Percentiles rank a stretch among this genome's conserved stretches.
Evolutionary conservation across 2,888 invertebrate genomes (phyloP).

Genomic region (Cabera pusaria): DNA sequence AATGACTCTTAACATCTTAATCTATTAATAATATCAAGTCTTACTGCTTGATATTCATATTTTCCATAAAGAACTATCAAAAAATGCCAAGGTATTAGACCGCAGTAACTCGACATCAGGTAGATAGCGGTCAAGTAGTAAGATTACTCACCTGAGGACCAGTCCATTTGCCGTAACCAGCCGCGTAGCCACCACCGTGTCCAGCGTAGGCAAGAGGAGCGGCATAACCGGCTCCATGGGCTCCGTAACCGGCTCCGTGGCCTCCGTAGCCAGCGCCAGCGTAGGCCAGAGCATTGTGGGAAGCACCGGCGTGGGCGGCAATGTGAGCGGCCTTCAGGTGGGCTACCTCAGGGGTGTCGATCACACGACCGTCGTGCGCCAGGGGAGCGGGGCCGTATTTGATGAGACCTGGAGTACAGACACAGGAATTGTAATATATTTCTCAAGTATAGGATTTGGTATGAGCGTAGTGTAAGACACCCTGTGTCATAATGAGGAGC

Average conservation of each 20-base stretch:
- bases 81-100: too few species aligned
- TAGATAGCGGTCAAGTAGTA: too few species aligned
- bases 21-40: too few species aligned
- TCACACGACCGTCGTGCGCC: slow-evolving; percentile 75
- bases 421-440: too few species aligned
- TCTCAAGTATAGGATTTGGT: too few species aligned
- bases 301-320: slow-evolving; percentile 72
- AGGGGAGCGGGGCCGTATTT: slow-evolving; percentile 80
- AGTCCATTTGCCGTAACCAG: slow-evolving; percentile 75
- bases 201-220: slow-evolving; percentile 47
- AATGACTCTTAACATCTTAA: too few species aligned
- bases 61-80: too few species aligned
- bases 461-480: too few species aligned
- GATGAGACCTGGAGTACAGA: slow-evolving; percentile 55
- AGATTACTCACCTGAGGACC: slow-evolving; percentile 57
- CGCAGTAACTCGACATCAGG: too few species aligned
- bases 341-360: slow-evolving; percentile 82
- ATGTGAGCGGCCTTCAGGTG: slow-evolving; percentile 82
- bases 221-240: slow-evolving; percentile 43
- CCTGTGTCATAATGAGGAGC: too few species aligned
- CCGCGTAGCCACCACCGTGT: slow-evolving; percentile 51
- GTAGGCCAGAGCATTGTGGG: slow-evolving; percentile 55
- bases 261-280: slow-evolving; percentile 47
- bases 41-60: too few species aligned
- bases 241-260: slow-evolving; percentile 42